Evolutionary conservation across 92 coral and sea anemone species (phyloP).

Genomic region (Porites rus): DNA sequence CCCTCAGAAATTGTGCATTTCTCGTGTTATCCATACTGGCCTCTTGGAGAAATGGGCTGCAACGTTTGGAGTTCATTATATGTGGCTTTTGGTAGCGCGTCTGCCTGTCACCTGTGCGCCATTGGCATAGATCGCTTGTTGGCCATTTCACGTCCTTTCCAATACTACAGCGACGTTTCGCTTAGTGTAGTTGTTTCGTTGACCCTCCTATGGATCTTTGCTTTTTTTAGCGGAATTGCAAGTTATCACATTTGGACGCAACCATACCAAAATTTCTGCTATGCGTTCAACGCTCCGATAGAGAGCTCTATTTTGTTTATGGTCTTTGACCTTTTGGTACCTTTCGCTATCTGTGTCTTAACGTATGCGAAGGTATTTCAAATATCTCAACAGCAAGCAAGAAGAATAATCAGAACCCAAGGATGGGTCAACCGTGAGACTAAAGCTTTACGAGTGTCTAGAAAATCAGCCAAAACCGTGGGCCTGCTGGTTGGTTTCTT

Average conservation of each 20-base stretch:
- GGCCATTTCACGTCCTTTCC: slow-evolving; percentile 52
- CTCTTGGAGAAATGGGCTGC: slow-evolving; percentile 52
- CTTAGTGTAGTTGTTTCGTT: slow-evolving; percentile 9
- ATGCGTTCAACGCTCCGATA: slow-evolving; percentile 21
- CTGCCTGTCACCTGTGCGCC: slow-evolving; percentile 52
- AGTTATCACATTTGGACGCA: slow-evolving; percentile 26
- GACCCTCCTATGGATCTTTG: slow-evolving; percentile 45
- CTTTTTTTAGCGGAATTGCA: slow-evolving; percentile 35
- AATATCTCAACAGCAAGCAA: slow-evolving; percentile 52
- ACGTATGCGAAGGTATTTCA: slow-evolving; percentile 48
- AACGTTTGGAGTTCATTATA: slow-evolving; percentile 56
- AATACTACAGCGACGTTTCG: slow-evolving; percentile 33
- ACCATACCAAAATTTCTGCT: slow-evolving; percentile 22
- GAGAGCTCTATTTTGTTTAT: slow-evolving; percentile 33
- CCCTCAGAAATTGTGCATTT: slow-evolving; percentile 57
- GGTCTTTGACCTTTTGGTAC: slow-evolving; percentile 41
- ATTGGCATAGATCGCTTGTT: slow-evolving; percentile 53
- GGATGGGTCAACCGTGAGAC: background rate
- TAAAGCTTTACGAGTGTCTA: background rate
- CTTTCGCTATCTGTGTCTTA: slow-evolving; percentile 37
- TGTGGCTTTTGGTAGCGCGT: slow-evolving; percentile 53
- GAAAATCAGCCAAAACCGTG: slow-evolving; percentile 56
- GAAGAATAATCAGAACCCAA: slow-evolving; percentile 5
- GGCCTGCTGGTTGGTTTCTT: slow-evolving; percentile 55
- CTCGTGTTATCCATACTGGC: slow-evolving; percentile 43